A percentile compares a stretch with the other conserved stretches of the same genome.
These are phyloP conservation scores for Graphium colonna DNA, from an alignment of 2,888 invertebrate species.

Conservation along the genomic window DNA sequence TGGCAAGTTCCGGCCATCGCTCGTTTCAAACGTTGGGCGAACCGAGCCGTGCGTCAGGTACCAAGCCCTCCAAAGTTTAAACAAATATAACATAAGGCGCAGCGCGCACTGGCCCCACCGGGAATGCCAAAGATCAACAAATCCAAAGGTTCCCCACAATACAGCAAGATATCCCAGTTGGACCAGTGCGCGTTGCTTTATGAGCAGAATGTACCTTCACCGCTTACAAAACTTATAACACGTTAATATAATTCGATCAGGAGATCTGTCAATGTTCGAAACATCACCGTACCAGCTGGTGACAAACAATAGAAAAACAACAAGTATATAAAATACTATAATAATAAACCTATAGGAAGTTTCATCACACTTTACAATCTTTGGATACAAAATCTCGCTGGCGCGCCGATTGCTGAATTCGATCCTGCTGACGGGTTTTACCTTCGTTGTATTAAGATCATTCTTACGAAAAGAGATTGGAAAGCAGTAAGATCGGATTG, in stretches of 20 bases:
- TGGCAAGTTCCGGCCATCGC: slow-evolving; percentile 32
- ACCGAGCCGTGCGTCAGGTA: slow-evolving; percentile 28
- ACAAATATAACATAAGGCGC: slow-evolving; percentile 37
- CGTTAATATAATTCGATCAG: slow-evolving; percentile 48
- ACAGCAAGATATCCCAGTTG: not conserved
- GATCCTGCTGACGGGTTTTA: slow-evolving; percentile 12
- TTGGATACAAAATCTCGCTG: slow-evolving; percentile 72
- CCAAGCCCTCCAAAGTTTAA: slow-evolving; percentile 36
- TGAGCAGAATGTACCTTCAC: slow-evolving; percentile 19
- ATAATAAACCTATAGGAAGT: slow-evolving; percentile 75
- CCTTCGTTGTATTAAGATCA: not conserved
- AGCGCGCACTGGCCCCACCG: slow-evolving; percentile 35
- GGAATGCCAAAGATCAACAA: not conserved
- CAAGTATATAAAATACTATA: slow-evolving; percentile 68
- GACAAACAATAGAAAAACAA: slow-evolving; percentile 68
- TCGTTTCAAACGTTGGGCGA: not conserved
- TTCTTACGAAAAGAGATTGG: not conserved
- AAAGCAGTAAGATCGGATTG: slow-evolving; percentile 28
- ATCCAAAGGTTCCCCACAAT: not conserved
- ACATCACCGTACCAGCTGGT: slow-evolving; percentile 53
- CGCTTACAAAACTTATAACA: slow-evolving; percentile 31
- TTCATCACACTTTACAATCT: slow-evolving; percentile 75
- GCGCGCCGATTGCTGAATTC: slow-evolving; percentile 35
- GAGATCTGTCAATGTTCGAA: slow-evolving; percentile 58
- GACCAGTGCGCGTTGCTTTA: slow-evolving; percentile 1